phyloP scores from a whole-genome alignment of 2,797 vertebrate species.

The Myotis planiceps region DNA sequence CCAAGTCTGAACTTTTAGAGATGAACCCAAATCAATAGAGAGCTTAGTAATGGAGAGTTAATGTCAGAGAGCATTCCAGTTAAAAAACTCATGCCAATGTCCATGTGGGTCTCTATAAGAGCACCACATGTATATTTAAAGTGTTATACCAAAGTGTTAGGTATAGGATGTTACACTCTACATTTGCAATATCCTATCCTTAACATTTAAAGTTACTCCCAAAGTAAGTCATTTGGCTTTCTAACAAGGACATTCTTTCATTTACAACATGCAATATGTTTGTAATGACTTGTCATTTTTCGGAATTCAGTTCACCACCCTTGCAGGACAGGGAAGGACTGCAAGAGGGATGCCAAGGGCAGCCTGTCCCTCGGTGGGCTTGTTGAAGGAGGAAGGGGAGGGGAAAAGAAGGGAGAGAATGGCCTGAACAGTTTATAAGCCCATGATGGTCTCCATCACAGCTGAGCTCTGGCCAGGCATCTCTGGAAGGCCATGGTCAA shows the following conservation, averaged over 20 bases:
- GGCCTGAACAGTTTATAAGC: neutral
- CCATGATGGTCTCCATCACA: neutral
- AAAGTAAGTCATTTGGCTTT: constrained; percentile 57
- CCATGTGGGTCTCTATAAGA: neutral
- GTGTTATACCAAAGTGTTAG: neutral
- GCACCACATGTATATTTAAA: neutral
- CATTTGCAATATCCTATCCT: neutral
- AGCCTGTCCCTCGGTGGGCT: neutral
- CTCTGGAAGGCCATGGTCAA: neutral
- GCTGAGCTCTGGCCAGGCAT: neutral
- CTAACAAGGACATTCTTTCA: constrained; percentile 65
- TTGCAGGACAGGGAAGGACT: constrained; percentile 55
- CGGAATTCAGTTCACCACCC: constrained; percentile 67
- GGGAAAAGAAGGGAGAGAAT: neutral
- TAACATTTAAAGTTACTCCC: constrained; percentile 43
- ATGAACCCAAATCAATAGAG: constrained; percentile 71
- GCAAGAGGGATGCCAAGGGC: constrained; percentile 36
- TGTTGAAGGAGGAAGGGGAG: neutral
- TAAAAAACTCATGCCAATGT: neutral
- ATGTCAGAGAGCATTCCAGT: constrained; percentile 58
- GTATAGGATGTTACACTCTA: neutral
- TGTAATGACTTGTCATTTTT: constrained; percentile 66
- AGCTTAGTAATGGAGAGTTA: constrained; percentile 61
- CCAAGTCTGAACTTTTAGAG: constrained; percentile 54
- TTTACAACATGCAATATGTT: constrained; percentile 69